Evolutionary conservation across 2,113 vertebrate species (phyloP).

Genomic region (Elanoides forficatus): DNA sequence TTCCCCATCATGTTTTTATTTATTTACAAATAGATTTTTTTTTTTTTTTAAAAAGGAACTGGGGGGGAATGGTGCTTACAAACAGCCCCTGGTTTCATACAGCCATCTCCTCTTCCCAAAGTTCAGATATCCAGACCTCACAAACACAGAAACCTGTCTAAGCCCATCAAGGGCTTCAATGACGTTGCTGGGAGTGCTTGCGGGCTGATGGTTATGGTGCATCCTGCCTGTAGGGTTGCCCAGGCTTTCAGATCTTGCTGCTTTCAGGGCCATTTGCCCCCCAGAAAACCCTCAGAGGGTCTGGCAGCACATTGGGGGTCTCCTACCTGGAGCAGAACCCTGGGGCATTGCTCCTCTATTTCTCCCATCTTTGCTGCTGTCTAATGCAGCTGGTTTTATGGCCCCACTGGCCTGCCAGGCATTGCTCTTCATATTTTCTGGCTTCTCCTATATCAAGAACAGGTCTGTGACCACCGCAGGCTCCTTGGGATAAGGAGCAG

Average conservation of each 20-base stretch:
- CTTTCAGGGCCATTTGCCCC: background rate
- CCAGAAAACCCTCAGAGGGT: background rate
- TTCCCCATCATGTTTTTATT: fast-evolving
- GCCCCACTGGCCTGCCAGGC: fast-evolving
- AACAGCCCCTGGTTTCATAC: background rate
- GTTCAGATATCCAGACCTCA: background rate
- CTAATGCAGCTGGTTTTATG: no score
- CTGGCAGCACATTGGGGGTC: background rate
- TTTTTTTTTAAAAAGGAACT: no score
- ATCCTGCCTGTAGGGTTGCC: background rate
- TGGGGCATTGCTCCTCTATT: fast-evolving
- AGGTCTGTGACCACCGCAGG: fast-evolving
- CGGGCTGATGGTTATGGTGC: fast-evolving
- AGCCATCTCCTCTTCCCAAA: fast-evolving
- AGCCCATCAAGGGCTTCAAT: fast-evolving
- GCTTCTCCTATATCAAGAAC: background rate
- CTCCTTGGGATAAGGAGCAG: background rate
- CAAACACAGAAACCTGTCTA: fast-evolving
- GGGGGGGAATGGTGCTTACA: background rate
- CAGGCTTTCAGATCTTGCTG: background rate
- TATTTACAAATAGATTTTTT: background rate
- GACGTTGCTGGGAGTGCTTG: fast-evolving
- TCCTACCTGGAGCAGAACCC: background rate
- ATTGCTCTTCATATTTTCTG: fast-evolving
- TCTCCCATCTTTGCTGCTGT: background rate